These are phyloP conservation scores for Athalia cordata DNA, from an alignment of 2,888 invertebrate genomes.

Conservation along the genomic window DNA sequence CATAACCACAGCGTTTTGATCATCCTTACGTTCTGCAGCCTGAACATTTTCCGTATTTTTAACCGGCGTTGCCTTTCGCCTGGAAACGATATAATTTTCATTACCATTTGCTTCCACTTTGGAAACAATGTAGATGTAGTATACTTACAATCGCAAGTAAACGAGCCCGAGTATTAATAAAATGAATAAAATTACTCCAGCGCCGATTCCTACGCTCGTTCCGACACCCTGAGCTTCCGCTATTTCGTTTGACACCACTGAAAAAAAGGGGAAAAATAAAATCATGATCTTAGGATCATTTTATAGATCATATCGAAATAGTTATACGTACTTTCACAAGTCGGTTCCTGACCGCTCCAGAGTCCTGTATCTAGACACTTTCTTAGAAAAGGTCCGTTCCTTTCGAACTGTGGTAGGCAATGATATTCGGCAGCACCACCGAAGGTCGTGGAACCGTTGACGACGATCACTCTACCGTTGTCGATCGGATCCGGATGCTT, in stretches of 20 bases:
- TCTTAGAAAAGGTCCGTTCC: slow-evolving; percentile 87
- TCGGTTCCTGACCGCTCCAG: slow-evolving; percentile 92
- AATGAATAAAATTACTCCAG: slow-evolving; percentile 87
- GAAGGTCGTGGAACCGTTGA: slow-evolving; percentile 89
- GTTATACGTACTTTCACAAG: slow-evolving; percentile 80
- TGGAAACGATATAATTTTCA: slow-evolving; percentile 65
- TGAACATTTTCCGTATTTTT: slow-evolving; percentile 93
- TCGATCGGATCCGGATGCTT: slow-evolving; percentile 86
- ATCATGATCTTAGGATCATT: background rate
- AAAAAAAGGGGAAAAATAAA: slow-evolving; percentile 55
- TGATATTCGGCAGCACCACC: slow-evolving; percentile 93
- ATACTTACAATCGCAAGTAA: slow-evolving; percentile 88
- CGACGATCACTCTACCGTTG: slow-evolving; percentile 90
- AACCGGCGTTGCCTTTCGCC: slow-evolving; percentile 89
- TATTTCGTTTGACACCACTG: slow-evolving; percentile 67
- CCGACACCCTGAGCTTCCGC: slow-evolving; percentile 85
- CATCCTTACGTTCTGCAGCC: slow-evolving; percentile 90
- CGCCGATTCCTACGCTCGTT: slow-evolving; percentile 88
- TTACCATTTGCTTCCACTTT: background rate
- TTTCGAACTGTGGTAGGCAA: slow-evolving; percentile 88
- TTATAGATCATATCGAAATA: slow-evolving; percentile 2
- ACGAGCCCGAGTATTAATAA: slow-evolving; percentile 86
- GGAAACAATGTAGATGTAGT: background rate
- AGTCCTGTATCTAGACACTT: slow-evolving; percentile 89
- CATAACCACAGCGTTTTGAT: slow-evolving; percentile 91